These are phyloP conservation scores for Anorthoa munda DNA, from an alignment of 2,888 invertebrate species.

Conservation along the genomic window DNA sequence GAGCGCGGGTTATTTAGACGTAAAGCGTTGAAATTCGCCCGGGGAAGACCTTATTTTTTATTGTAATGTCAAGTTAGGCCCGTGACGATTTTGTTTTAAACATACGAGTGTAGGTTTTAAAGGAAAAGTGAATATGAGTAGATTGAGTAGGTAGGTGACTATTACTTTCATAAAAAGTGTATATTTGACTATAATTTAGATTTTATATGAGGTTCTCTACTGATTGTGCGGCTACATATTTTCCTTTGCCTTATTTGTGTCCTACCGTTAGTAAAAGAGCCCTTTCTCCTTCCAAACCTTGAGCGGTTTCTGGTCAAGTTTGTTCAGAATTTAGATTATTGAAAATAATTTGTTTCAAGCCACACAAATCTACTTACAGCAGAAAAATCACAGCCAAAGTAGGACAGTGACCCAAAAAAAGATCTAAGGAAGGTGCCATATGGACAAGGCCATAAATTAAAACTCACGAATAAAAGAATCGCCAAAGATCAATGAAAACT, in stretches of 20 bases:
- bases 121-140: background rate
- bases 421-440: background rate
- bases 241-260: no score
- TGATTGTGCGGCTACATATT: no score
- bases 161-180: background rate
- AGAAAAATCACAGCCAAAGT: background rate
- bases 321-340: background rate
- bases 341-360: background rate
- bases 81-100: background rate
- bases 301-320: no score
- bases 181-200: background rate
- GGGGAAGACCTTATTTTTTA: constrained; percentile 7
- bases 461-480: background rate
- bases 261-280: no score
- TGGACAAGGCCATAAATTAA: background rate
- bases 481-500: constrained; percentile 6
- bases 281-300: no score
- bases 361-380: no score
- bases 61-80: constrained; percentile 5
- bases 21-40: constrained; percentile 18
- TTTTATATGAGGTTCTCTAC: no score
- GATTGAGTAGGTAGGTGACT: background rate
- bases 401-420: background rate
- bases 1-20: constrained; percentile 17
- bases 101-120: background rate